phyloP scores from a whole-genome alignment of 1,140 invertebrate species.

The Rhynchophorus ferrugineus region DNA sequence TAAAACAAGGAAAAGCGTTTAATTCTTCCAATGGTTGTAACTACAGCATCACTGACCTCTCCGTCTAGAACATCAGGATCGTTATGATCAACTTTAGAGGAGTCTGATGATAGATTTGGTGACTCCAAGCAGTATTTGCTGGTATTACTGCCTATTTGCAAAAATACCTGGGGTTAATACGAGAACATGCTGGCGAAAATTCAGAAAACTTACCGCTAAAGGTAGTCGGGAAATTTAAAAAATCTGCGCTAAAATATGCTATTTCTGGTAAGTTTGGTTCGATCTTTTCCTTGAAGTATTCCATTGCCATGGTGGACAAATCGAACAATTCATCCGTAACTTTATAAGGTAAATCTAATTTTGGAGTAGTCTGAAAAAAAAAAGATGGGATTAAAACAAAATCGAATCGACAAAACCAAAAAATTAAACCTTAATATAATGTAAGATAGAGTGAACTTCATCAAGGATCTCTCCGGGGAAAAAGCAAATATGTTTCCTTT shows the following conservation, averaged over 20 bases:
- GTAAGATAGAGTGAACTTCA: constrained; percentile 61
- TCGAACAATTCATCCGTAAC: constrained; percentile 88
- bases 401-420: too few relatives aligned
- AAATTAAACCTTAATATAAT: constrained; percentile 77
- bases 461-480: constrained; percentile 73
- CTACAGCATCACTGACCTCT: constrained; percentile 9
- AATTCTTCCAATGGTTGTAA: too few relatives aligned
- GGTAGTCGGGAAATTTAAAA: constrained; percentile 62
- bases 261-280: constrained; percentile 80
- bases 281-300: constrained; percentile 86
- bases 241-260: constrained; percentile 76
- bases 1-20: constrained; percentile 27
- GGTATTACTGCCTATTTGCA: constrained; percentile 48
- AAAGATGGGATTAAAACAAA: too few relatives aligned
- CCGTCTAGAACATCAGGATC: constrained; percentile 17
- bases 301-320: constrained; percentile 87
- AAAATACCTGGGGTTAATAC: constrained; percentile 2
- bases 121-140: constrained; percentile 47
- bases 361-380: constrained; percentile 49
- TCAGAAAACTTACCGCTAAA: constrained; percentile 32
- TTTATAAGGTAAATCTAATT: constrained; percentile 73
- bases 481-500: constrained; percentile 82
- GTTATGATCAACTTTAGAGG: constrained; percentile 14
- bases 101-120: constrained; percentile 15
- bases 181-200: neutral